Base-by-base conservation (phyloP, 2,888 invertebrate genomes). In the Andrena camellia region DNA sequence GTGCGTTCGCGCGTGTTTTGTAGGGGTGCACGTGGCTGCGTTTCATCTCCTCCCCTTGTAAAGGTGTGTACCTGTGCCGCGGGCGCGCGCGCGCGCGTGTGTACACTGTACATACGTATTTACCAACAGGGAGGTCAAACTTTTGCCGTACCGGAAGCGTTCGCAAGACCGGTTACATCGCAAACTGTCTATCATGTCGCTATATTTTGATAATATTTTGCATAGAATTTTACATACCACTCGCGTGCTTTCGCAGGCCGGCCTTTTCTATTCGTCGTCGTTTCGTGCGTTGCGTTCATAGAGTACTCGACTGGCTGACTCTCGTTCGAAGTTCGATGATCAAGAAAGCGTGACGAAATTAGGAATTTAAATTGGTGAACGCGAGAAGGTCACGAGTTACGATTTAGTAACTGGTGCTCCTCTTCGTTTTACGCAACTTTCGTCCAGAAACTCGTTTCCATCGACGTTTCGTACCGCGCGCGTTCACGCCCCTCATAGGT, bases 381-480 rank as follows among this genome's bases (percentile, higher is more conserved):
- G 26, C 57, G 57, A 1, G 13, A 57, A 59, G 59, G 29, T 26
- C 29, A 1, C 59, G 29, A 29, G 26, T 17, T 29, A 59, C 59
- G 59, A 59, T 59, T 85, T 80, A 50, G 60, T 83, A 42, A 42
- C 13, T 42, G 0, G 0, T 42, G 42, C 42, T 42, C 17, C 13
- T 42, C 42, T 0, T 42, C 42, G 42, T 17, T 17, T 17, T 13
- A 17, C 42, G 42, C 1, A 17, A 17, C 42, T 42, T 88, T 67
- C 81, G 86, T 85, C 83, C 83, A 79, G 88, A 17, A 91, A 90
- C 91, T 83, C 88, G 90, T 90, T 91, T 74, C 85, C 83, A 89
- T 90, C 88, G 87, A 88, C 86, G 86, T 87, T 86, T 90, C 89
- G 86, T 86, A 87, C 85, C 83, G 77, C 70, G 73, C 85, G 35